These are phyloP conservation scores for Nycticryphes semicollaris DNA, from an alignment of 2,113 vertebrate genomes.

Conservation along the genomic window DNA sequence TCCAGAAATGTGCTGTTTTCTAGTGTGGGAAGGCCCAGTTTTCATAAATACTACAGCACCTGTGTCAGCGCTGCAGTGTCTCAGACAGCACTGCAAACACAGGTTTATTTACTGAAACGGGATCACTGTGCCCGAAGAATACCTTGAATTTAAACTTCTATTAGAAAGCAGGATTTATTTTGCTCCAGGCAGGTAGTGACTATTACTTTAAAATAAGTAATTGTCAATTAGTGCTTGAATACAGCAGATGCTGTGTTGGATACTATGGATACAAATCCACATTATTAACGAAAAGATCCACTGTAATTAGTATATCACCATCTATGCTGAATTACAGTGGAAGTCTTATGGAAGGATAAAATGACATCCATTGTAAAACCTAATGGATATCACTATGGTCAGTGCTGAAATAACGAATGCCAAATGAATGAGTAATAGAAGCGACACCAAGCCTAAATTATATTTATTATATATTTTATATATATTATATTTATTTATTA, in stretches of 20 bases:
- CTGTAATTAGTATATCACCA: conserved; percentile 19
- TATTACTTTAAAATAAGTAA: conserved; percentile 35
- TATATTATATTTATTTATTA: no score
- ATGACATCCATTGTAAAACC: conserved; percentile 45
- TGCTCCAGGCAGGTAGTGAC: conserved; percentile 24
- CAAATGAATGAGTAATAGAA: conserved; percentile 55
- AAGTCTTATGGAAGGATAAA: conserved; percentile 21
- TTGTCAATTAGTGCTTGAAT: conserved; percentile 55
- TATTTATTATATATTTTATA: no score
- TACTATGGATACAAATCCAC: conserved; percentile 32
- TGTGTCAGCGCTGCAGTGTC: not conserved
- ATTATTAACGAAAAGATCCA: conserved; percentile 28
- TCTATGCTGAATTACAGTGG: conserved; percentile 37
- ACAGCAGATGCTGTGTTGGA: conserved; percentile 8
- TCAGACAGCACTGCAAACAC: not conserved
- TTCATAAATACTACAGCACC: not conserved
- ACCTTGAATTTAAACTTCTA: not conserved
- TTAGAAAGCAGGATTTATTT: conserved; percentile 34
- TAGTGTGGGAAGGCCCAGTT: not conserved
- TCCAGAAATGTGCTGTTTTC: not conserved
- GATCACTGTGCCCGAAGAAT: not conserved
- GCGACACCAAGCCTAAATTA: conserved; percentile 22
- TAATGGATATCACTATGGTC: conserved; percentile 60
- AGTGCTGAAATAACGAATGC: conserved; percentile 56
- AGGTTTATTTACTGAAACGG: not conserved